Evolutionary conservation across 1,140 invertebrate genomes (phyloP), one percentile per base, ranked within the genome.

Genomic region (Drosophila virilis): DNA sequence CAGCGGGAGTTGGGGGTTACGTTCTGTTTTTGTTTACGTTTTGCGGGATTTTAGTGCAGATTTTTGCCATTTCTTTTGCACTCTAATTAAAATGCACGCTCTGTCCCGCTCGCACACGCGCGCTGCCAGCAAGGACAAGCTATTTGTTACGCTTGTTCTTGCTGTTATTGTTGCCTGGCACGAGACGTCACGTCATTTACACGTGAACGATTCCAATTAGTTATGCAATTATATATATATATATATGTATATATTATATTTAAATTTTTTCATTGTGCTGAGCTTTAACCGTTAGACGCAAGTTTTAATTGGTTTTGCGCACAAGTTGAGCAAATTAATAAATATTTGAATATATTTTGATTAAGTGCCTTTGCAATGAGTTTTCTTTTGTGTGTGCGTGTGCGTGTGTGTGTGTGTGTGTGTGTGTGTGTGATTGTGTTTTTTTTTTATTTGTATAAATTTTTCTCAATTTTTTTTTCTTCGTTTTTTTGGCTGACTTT

Each of bases 41-140:
- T 50, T 22, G 8, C 38, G 38, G 9, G 9, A 40, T 8, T 17
- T 17, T 8, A 8, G n/a, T 52, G 32, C 33, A 35, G 33, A 52
- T 35, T 33, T 35, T 28, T 52, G 22, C 3, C 22, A 2, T 28
- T 28, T 28, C 22, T 28, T 51, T 2, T 57, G 15, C 9, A n/a
- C 65, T 59, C 22, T 69, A 69, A 69, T 69, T 69, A 69, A 69
- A 69, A 61, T 61, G 55, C 65, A 60, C 60, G 66, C 55, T 22
- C 35, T 43, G 7, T 42, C 35, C 13, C 7, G 50, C 51, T 54
- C 8, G 6, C 32, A 15, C 33, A 9, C 45, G 5, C 12, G 17
- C 57, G 17, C 57, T 52, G 52, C 60, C 61, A 61, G 51, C 66
- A 69, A 69, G 58, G 38, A 38, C 33, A 52, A 7, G 7, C 12